These are phyloP conservation scores for Tachuris rubrigastra DNA, from an alignment of 2,113 vertebrate species.

Conservation along the genomic window DNA sequence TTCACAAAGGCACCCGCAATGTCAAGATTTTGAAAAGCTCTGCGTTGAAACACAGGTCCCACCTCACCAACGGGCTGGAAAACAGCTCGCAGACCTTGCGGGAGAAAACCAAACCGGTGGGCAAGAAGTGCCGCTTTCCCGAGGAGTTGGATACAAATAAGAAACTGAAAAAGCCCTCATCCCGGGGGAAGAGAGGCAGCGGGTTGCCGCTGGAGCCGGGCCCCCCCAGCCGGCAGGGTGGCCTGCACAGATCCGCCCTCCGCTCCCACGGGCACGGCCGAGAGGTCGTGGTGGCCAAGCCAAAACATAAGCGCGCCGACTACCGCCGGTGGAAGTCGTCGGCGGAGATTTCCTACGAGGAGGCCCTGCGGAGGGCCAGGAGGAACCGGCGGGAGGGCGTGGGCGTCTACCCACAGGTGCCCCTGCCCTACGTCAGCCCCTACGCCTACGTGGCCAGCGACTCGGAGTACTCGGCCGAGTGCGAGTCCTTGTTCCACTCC, in stretches of 20 bases:
- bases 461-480: constrained; percentile 95
- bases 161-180: constrained; percentile 75
- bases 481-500: constrained; percentile 91
- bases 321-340: constrained; percentile 81
- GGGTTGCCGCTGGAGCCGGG: constrained; percentile 66
- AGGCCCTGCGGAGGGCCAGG: constrained; percentile 77
- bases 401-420: constrained; percentile 68
- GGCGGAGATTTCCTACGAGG: constrained; percentile 79
- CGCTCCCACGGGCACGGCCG: constrained; percentile 72
- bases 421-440: constrained; percentile 74
- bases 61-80: constrained; percentile 54
- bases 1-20: constrained; percentile 73
- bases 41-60: constrained; percentile 56
- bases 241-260: constrained; percentile 15
- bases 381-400: constrained; percentile 73
- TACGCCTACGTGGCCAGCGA: constrained; percentile 85
- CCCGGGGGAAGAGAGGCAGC: constrained; percentile 69
- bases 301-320: constrained; percentile 84
- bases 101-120: constrained; percentile 64
- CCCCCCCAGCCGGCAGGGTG: constrained; percentile 59
- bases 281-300: constrained; percentile 84
- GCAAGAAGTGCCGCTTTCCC: constrained; percentile 76
- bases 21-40: constrained; percentile 75
- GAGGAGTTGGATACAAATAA: constrained; percentile 79
- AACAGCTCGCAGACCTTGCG: constrained; percentile 52